phyloP scores from a whole-genome alignment of 2,113 vertebrate genomes.

The Trochalopteron elliotii region DNA sequence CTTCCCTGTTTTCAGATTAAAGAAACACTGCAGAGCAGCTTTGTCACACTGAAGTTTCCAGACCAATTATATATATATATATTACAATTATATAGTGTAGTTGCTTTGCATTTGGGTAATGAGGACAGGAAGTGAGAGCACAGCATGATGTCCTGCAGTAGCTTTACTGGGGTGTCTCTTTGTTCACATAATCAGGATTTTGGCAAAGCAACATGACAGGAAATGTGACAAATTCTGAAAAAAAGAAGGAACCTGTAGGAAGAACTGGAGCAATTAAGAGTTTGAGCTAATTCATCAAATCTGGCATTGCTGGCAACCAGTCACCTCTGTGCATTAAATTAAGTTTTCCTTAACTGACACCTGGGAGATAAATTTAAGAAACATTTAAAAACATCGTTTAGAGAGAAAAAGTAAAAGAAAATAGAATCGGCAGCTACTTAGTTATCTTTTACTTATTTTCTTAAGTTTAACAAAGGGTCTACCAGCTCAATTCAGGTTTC shows the following conservation, averaged over 20 bases:
- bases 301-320: not conserved
- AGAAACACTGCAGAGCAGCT: not conserved
- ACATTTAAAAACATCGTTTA: not conserved
- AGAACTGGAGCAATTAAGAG: not conserved
- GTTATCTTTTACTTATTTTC: not conserved
- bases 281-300: not conserved
- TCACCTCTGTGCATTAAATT: not conserved
- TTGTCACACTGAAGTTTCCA: not conserved
- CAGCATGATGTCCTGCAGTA: rapidly evolving
- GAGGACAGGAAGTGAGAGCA: not conserved
- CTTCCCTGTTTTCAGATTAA: not conserved
- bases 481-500: not conserved
- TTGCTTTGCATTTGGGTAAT: not conserved
- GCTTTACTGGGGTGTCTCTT: not conserved
- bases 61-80: not conserved
- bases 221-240: not conserved
- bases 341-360: not conserved
- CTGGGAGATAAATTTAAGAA: not conserved
- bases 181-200: not conserved
- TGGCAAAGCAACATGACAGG: not conserved
- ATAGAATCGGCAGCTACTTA: not conserved
- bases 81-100: not conserved
- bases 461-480: not conserved
- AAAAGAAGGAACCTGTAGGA: not conserved
- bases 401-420: too few relatives aligned